Evolutionary conservation across 2,888 invertebrate genomes (phyloP).

Genomic region (Augiades crinisus): DNA sequence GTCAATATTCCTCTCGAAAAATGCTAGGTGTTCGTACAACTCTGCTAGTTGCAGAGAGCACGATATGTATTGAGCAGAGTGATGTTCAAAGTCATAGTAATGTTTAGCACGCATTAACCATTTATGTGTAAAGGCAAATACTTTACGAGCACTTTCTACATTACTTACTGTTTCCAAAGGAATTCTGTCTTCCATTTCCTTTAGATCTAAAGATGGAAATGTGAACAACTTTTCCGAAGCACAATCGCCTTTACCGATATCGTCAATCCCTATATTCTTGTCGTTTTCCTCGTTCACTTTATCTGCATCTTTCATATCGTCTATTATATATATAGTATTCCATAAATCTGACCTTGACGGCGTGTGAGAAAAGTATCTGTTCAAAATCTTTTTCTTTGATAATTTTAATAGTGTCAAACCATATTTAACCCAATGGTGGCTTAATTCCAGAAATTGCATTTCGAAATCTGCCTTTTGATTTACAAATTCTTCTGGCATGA

Average conservation of each 20-base stretch:
- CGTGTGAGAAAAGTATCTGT: constrained; percentile 59
- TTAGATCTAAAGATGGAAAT: constrained; percentile 61
- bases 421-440: constrained; percentile 83
- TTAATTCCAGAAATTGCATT: constrained; percentile 71
- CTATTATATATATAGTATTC: constrained; percentile 57
- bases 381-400: constrained; percentile 74
- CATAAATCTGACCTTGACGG: constrained; percentile 56
- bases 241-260: constrained; percentile 57
- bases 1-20: constrained; percentile 87
- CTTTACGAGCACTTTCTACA: constrained; percentile 71
- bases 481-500: constrained; percentile 68
- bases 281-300: constrained; percentile 56
- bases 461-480: constrained; percentile 65
- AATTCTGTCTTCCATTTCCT: constrained; percentile 58
- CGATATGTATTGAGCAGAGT: constrained; percentile 81
- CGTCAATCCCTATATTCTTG: constrained; percentile 59
- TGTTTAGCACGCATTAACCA: constrained; percentile 82
- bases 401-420: constrained; percentile 80
- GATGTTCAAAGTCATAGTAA: constrained; percentile 81
- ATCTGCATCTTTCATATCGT: constrained; percentile 41
- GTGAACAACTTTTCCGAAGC: constrained; percentile 47
- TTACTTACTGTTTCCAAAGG: constrained; percentile 51
- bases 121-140: constrained; percentile 80
- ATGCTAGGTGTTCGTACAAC: constrained; percentile 84
- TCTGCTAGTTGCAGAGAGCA: constrained; percentile 83